phyloP scores from a whole-genome alignment of 2,113 vertebrate genomes.

The Aix galericulata region DNA sequence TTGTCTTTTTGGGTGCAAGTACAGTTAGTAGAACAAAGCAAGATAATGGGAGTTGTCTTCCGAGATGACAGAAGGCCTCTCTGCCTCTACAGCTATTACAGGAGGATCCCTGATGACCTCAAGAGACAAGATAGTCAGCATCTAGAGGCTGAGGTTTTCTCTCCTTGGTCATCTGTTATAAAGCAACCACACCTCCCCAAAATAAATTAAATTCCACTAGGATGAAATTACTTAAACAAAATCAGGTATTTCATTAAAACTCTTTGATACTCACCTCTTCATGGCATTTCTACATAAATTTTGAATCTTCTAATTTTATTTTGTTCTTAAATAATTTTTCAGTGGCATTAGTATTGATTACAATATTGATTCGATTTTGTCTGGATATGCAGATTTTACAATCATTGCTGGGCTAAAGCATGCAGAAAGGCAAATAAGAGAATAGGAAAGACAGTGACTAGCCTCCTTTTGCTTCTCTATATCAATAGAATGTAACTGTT shows the following conservation, averaged over 20 bases:
- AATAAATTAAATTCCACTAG: not conserved
- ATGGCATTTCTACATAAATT: not conserved
- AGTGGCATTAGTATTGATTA: not conserved
- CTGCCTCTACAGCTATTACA: not conserved
- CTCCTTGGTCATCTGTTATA: not conserved
- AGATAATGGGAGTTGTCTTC: rapidly evolving
- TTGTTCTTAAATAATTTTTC: not conserved
- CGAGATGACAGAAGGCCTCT: not conserved
- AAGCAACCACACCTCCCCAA: not conserved
- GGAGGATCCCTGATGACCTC: not conserved
- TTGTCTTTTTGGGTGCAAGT: not conserved
- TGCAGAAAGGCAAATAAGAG: not conserved
- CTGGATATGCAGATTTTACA: not conserved
- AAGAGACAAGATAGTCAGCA: not conserved
- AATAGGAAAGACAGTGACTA: not conserved
- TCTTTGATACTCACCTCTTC: not conserved
- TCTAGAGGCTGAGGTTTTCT: not conserved
- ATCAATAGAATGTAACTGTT: not conserved
- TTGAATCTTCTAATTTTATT: not conserved
- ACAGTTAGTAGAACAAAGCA: not conserved
- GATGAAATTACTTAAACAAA: not conserved
- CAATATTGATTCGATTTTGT: not conserved
- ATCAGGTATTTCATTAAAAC: not conserved
- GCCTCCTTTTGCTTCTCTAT: not conserved
- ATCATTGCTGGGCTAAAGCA: not conserved